Base-by-base conservation (phyloP, 2,797 vertebrate species). In the Anolis apletophallus region DNA sequence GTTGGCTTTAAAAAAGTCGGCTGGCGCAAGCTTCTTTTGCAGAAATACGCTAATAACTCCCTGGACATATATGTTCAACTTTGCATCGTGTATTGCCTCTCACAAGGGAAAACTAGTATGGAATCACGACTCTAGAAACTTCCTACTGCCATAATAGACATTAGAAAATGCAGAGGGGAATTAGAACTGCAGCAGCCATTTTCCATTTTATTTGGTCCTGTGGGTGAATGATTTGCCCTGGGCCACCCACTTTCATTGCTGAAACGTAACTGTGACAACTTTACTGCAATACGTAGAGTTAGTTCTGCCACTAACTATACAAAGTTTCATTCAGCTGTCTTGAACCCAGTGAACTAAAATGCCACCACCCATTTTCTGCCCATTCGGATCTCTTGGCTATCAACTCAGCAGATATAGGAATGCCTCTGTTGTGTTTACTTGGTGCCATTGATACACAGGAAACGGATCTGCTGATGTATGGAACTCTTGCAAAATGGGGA, bases 321-420 rank as follows among this genome's bases (percentile, higher is more conserved):
- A 84, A 84, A 84, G 59, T 84, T 34, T 64, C 73, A 84, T 77
- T 84, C 21, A 34, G 83, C 2, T 67, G 46, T 46, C 36, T 2
- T 61, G 57, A 64, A 13, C 3, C 32, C 21, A 17, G 5, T 29
- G 55, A 74, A 83, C 67, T 36, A 54, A 64, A 32, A 29, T 68
- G 61, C 46, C 14, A 57, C 29, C 83, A 84, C 59, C 40, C 59
- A 19, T 68, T 36, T 64, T 52, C 46, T 67, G 29, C 8, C 57
- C 36, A 34, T 84, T 76, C 73, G 76, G 83, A 32, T 84, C 50
- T 6, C n/a, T 68, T 77, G 36, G 46, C 83, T 84, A 57, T 21
- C 72, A 76, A n/a, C 26, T 50, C 83, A 84, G 73, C 73, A 84
- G 52, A 68, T 68, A 50, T 9, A 32, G 59, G n/a, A 29, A 59